Base-by-base conservation (phyloP, 1,140 invertebrate genomes). In the Drosophila pseudoananassae region DNA sequence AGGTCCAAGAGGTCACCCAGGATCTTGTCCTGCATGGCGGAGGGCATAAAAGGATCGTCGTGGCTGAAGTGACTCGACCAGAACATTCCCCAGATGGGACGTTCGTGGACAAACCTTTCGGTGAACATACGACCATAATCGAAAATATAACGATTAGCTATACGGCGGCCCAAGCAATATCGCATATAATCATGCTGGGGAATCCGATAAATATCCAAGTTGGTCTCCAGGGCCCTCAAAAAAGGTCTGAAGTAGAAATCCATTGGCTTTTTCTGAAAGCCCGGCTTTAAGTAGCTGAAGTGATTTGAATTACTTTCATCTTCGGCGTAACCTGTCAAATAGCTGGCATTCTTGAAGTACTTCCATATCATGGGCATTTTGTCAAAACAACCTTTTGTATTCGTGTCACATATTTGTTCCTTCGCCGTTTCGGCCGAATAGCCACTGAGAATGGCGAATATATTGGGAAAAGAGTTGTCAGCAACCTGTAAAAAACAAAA, bases 181-280 rank as follows among this genome's bases (percentile, higher is more conserved):
- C 49, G 12, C 69, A 81, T 75, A 1, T 43, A 46, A 5, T n/a
- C 29, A 0, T 27, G 1, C 1, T 55, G 23, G 1, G 51, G 33
- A 59, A 80, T 9, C 3, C 60, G n/a, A 20, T 58, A 61, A 20
- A 60, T 10, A 3, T 60, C 20, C 20, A 56, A 7, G 14, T 81
- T 29, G 0, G 1, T 9, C 78, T 58, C 94, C 93, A 54, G 94
- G 93, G 94, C 94, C 40, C 94, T 78, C 73, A 95, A 94, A 79
- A 96, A 96, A 0, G 96, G 95, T 20, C 96, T 92, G 29, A 95
- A 93, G 68, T 97, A 97, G 81, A 96, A 97, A 91, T 98, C 96
- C 0, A 95, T 96, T 0, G 97, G 97, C 23, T 94, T 94, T 23
- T 94, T 93, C 2, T 93, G 91, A 85, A 98, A 98, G 1, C 97